Evolutionary conservation across 2,888 invertebrate genomes (phyloP), one percentile per base, ranked within the genome.

Genomic region (Orthosia cruda): DNA sequence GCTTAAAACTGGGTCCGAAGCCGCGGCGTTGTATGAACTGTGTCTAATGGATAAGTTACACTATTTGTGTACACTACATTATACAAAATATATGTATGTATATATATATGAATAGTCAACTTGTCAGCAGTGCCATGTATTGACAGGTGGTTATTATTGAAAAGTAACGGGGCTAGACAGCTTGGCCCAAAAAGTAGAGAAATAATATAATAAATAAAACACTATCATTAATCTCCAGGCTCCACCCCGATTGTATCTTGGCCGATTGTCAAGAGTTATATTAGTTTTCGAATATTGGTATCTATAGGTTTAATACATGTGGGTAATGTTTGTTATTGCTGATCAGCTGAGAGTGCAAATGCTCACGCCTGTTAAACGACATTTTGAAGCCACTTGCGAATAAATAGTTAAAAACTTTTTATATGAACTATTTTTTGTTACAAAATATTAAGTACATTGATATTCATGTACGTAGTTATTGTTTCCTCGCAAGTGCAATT

Each of bases 41-140:
- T 47, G 23, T 66, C 23, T 63, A 58, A 54, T 57, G 54, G 45
- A 62, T 23, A 74, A 74, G n/a, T 57, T 45, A 75, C 62, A 55
- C 40, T 81, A 47, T 57, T 75, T 81, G 76, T 75, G 20, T 76
- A 49, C 40, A 75, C 75, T 81, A 74, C 18, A 52, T 81, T 81
- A 57, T 15, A 62, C 16, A 5, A 16, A 81, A 58, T 23, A 47
- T 59, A n/a, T n/a, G n/a, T n/a, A n/a, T n/a, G 5, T 77, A 65
- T 77, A 58, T 49, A 64, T 65, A 64, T 65, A 32, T 26, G 50
- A n/a, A n/a, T 23, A 49, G 49, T 55, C 26, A 47, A 20, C 47
- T 75, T 7, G 15, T n/a, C 49, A 66, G 59, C 16, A 32, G n/a
- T 32, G 77, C 3, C 82, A 64, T 40, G 49, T 49, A 65, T n/a